Evolutionary conservation across 2,888 invertebrate species (phyloP), one percentile per base, ranked within the genome.

Genomic region (Dascillus cervinus): DNA sequence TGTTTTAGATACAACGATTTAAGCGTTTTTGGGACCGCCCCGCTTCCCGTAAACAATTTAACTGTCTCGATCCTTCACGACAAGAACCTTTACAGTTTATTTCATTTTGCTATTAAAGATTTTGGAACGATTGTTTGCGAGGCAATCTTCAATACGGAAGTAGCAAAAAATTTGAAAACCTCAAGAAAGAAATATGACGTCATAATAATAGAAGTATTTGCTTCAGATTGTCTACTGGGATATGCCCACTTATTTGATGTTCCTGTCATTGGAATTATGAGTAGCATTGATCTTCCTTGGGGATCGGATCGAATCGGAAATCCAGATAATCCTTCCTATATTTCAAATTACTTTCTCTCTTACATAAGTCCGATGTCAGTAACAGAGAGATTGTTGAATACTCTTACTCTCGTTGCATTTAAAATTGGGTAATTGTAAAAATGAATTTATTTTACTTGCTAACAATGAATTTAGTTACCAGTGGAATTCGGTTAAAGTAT

Each of bases 171-270:
- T 11, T 29, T 52, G n/a, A 34, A 49, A 1, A 34, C 62, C 36
- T 47, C 54, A 1, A 42, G 63, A 33, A 37, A 38, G 2, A 64
- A 68, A 19, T 80, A 73, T 37, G 79, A 82, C 49, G 46, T 76
- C 3, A 58, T 73, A 1, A 53, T 76, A 3, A 61, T 65, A 9
- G 75, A 75, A 50, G 66, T 69, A 37, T 77, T 77, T 41, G 72
- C 70, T 36, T 66, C 68, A 19, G 74, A 77, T 38, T 77, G 77
- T 45, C 56, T 70, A 19, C 54, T 76, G 40, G 75, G 71, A 0
- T 52, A 77, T 2, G 72, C 73, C 2, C 55, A 74, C 45, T 52
- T 67, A 28, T 49, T 77, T 14, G 58, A 67, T 13, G 65, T 69
- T 3, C 75, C 77, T 1, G 66, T 72, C 2, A 62, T 77, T 1